Base-by-base conservation (phyloP, 2,888 invertebrate species). In the Phalera bucephala region DNA sequence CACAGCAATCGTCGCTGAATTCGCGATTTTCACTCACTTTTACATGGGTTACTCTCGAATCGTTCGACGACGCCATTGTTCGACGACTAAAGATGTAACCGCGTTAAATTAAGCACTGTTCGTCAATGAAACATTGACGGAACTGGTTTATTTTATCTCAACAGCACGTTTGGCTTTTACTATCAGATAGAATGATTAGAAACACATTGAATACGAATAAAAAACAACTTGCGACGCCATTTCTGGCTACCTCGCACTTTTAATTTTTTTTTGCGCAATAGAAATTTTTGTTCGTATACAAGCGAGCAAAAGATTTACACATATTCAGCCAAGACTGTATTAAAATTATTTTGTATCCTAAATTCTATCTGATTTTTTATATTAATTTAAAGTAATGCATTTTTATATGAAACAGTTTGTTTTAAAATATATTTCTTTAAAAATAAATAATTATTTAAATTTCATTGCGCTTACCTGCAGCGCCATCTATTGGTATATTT, bases 221-320 rank as follows among this genome's bases (percentile, higher is more conserved):
- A 89, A 89, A 86, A 88, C 87, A 89, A 87, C 80, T 79, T 81
- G 80, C 84, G 89, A 88, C 89, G 89, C 89, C 89, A 89, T 89
- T 89, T 87, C 69, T 75, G 53, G 76, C 77, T 77, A 74, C 74
- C 73, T 78, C 70, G 64, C 64, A 78, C 72, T 80, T 77, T 79
- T 65, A 59, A 68, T 60, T 63, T 58, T 71, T 72, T 64, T 71
- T 68, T 65, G 47, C 55, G 59, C 61, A 38, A 46, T 54, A 45
- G 62, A 68, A 72, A 72, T 60, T 69, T 52, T 58, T 62, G 71
- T 61, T 69, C 53, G 59, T 62, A 53, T 55, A 51, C 60, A 45
- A 52, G 60, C 37, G 51, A 43, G 65, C 71, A 66, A 64, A 56
- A 61, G 53, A 34, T 46, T 28, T 13, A 15, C 21, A 19, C 32